Conservation (phyloP, 2,888 invertebrate genomes). For the Nephrotoma appendiculata region DNA sequence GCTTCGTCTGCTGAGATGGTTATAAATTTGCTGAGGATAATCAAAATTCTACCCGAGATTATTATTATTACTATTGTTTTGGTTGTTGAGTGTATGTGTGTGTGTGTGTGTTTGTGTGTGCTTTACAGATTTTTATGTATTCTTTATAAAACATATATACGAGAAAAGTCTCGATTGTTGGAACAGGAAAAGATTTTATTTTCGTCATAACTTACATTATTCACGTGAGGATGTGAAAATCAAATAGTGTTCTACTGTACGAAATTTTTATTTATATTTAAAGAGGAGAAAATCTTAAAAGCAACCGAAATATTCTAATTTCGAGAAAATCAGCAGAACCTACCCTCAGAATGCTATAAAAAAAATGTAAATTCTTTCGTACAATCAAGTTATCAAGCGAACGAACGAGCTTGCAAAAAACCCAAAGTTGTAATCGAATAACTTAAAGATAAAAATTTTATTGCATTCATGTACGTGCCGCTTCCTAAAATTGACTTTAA, state of each 20-base stretch:
- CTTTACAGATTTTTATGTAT: not conserved
- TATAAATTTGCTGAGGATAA: not conserved
- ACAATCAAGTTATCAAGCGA: not conserved
- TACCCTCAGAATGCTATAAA: not conserved
- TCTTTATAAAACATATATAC: not conserved
- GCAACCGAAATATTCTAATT: not conserved
- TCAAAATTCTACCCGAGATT: not conserved
- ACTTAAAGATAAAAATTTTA: not conserved
- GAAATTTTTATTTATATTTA: too few species aligned
- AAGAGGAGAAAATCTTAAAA: too few species aligned
- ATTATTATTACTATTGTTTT: not conserved
- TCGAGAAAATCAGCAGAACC: not conserved
- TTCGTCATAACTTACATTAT: not conserved
- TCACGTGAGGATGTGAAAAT: not conserved
- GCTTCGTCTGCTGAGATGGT: not conserved
- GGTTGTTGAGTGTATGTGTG: not conserved
- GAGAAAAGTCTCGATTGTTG: not conserved
- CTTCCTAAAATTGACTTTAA: not conserved
- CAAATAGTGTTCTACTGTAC: too few species aligned
- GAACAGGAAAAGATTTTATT: not conserved
- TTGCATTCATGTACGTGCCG: not conserved
- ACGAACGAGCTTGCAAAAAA: not conserved
- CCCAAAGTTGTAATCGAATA: not conserved
- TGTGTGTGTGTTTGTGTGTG: not conserved
- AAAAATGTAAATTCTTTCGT: not conserved